These are phyloP conservation scores for Melanogrammus aeglefinus DNA, from an alignment of 2,797 vertebrate species.

Conservation along the genomic window DNA sequence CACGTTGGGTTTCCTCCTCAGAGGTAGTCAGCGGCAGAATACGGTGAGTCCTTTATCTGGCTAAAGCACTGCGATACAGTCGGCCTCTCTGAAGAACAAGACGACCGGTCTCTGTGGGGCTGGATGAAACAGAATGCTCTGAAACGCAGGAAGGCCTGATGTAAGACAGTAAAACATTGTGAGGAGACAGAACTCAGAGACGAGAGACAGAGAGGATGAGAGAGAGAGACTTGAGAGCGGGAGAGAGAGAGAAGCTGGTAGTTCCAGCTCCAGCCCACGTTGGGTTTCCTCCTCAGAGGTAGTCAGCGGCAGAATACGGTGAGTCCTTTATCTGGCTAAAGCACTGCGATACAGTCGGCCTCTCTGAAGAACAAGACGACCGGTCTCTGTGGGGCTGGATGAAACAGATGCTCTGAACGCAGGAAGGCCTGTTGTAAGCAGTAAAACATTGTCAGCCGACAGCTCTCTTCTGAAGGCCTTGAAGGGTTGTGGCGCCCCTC, in stretches of 20 bases:
- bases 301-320: slow-evolving; percentile 71
- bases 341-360: slow-evolving; percentile 68
- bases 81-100: slow-evolving; percentile 55
- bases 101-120: slow-evolving; percentile 61
- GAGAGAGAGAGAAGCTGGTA: slow-evolving; percentile 33
- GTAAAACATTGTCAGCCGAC: slow-evolving; percentile 2
- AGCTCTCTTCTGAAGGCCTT: too few relatives aligned
- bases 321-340: slow-evolving; percentile 77
- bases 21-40: slow-evolving; percentile 70
- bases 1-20: slow-evolving; percentile 61
- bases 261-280: slow-evolving; percentile 58
- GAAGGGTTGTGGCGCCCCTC: too few relatives aligned
- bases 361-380: slow-evolving; percentile 55
- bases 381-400: slow-evolving; percentile 66
- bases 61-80: slow-evolving; percentile 73
- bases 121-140: slow-evolving; percentile 73
- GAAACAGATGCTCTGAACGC: slow-evolving; percentile 73
- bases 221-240: slow-evolving; percentile 3
- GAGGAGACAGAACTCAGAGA: too few relatives aligned
- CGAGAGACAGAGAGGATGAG: slow-evolving; percentile 14
- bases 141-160: slow-evolving; percentile 69
- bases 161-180: too few relatives aligned
- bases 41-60: slow-evolving; percentile 75
- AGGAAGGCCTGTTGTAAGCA: slow-evolving; percentile 57
- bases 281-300: slow-evolving; percentile 64